Conservation (phyloP, 2,888 invertebrate species). For the Thelaira solivaga region DNA sequence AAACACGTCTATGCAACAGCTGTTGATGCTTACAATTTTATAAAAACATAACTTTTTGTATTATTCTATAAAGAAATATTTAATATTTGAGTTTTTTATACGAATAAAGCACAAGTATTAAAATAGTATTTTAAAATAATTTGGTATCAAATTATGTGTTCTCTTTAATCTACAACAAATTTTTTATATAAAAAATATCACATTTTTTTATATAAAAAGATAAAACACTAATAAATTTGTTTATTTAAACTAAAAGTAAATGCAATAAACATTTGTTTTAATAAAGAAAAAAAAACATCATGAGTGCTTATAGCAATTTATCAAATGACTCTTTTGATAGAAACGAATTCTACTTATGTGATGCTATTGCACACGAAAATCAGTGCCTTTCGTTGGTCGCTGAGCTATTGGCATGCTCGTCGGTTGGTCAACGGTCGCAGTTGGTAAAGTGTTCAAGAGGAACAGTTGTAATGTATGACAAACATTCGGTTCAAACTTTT, state of each 20-base stretch:
- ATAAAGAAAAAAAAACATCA: conserved; percentile 38
- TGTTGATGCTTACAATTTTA: conserved; percentile 44
- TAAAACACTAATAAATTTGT: not conserved
- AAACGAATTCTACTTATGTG: conserved; percentile 37
- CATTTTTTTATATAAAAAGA: too few species aligned
- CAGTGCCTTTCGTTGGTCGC: conserved; percentile 53
- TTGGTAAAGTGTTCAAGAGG: not conserved
- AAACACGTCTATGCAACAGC: conserved; percentile 46
- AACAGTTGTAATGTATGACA: conserved; percentile 51
- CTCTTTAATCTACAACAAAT: too few species aligned
- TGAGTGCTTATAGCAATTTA: conserved; percentile 41
- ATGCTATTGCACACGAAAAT: conserved; percentile 27
- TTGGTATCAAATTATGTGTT: too few species aligned
- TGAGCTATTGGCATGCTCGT: conserved; percentile 50
- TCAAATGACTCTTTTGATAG: conserved; percentile 27
- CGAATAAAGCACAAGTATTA: too few species aligned
- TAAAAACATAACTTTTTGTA: too few species aligned
- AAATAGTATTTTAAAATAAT: too few species aligned
- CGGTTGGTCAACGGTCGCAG: conserved; percentile 15
- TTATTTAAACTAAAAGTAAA: not conserved
- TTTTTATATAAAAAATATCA: too few species aligned
- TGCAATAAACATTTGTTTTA: not conserved
- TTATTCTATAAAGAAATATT: too few species aligned
- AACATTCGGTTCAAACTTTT: conserved; percentile 63
- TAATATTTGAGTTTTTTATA: too few species aligned